Percentiles rank a stretch among this genome's conserved stretches.
These are phyloP conservation scores for Piscicola geometra DNA, from an alignment of 2,888 invertebrate genomes.

Conservation along the genomic window DNA sequence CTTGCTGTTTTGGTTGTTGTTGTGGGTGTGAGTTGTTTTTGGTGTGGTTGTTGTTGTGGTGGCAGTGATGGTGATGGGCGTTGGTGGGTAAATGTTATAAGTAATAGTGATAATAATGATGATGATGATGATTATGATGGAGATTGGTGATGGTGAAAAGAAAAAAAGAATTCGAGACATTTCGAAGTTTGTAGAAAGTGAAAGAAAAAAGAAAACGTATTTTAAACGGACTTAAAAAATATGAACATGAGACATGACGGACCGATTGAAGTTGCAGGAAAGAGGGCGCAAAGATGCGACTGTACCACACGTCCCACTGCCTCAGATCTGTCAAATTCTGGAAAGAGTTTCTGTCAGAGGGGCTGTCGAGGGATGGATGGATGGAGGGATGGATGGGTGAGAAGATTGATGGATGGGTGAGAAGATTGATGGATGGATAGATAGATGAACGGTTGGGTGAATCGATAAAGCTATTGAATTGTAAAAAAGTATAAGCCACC, in stretches of 20 bases:
- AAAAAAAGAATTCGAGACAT: no score
- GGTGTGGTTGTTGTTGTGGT: not conserved
- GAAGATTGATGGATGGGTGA: not conserved
- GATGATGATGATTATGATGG: not conserved
- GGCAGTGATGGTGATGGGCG: no score
- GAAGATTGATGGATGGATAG: slow-evolving; percentile 1
- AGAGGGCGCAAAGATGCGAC: not conserved
- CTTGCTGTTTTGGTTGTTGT: not conserved
- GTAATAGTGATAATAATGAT: no score
- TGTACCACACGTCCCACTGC: slow-evolving; percentile 25
- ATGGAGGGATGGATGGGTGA: no score
- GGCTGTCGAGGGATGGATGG: not conserved
- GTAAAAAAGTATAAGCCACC: no score
- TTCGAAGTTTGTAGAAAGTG: no score
- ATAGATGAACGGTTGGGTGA: not conserved
- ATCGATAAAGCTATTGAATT: no score
- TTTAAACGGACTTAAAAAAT: not conserved
- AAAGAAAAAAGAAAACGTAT: not conserved
- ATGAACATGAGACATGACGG: not conserved
- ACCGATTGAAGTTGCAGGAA: not conserved
- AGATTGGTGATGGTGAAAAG: not conserved
- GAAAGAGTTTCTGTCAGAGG: not conserved
- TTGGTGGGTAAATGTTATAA: no score
- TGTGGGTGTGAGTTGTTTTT: not conserved
- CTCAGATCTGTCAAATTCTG: slow-evolving; percentile 8